phyloP scores from a whole-genome alignment of 1,140 invertebrate genomes.

The Drosophila melanica region DNA sequence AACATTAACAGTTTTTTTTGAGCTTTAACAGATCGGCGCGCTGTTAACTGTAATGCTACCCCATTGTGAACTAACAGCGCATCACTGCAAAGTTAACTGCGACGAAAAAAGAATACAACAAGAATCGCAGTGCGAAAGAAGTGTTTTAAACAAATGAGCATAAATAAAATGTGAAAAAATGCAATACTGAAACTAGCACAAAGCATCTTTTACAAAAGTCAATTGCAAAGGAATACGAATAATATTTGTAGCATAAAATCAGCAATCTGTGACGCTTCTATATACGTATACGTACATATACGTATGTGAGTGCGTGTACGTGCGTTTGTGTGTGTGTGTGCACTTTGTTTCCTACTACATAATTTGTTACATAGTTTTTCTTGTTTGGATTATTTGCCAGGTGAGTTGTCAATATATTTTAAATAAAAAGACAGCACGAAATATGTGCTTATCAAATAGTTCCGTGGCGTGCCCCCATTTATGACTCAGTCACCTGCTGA shows the following conservation, averaged over 20 bases:
- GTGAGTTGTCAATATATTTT: conserved; percentile 29
- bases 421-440: not conserved
- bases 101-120: conserved; percentile 17
- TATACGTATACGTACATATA: conserved; percentile 14
- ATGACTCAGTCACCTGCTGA: conserved; percentile 23
- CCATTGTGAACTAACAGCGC: conserved; percentile 18
- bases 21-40: not conserved
- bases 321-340: conserved; percentile 13
- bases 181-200: conserved; percentile 2
- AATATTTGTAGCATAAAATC: not conserved
- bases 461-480: conserved; percentile 20
- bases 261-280: conserved; percentile 17
- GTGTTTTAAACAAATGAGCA: conserved; percentile 5
- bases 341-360: conserved; percentile 36
- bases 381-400: conserved; percentile 18
- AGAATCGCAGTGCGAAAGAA: conserved; percentile 1
- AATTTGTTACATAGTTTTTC: conserved; percentile 19
- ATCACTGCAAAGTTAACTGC: conserved; percentile 18
- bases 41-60: not conserved
- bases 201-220: not conserved
- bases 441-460: conserved; percentile 20
- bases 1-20: not conserved
- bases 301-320: conserved; percentile 1
- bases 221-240: not conserved
- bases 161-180: conserved; percentile 32